Evolutionary conservation across 2,888 invertebrate species (phyloP).

Genomic region (Parasteatoda lunata): DNA sequence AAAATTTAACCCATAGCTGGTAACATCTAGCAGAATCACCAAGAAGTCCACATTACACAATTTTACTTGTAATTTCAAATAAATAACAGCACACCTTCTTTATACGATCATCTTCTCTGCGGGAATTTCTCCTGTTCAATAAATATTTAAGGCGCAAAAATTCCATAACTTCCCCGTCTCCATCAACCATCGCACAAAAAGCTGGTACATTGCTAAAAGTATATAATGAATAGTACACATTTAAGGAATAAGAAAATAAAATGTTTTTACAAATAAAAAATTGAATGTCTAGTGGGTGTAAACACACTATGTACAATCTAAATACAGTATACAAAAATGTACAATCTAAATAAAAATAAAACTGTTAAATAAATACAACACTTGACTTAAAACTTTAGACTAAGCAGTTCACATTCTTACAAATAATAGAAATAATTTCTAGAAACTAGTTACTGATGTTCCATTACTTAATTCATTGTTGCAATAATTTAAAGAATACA

Average conservation of each 20-base stretch:
- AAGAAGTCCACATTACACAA: no score
- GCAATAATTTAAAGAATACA: no score
- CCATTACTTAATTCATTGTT: no score
- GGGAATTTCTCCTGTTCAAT: conserved; percentile 86
- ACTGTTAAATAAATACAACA: no score
- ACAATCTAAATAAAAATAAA: neutral
- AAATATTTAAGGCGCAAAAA: conserved; percentile 90
- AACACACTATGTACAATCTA: neutral
- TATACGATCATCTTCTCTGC: conserved; percentile 79
- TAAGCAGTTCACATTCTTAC: no score
- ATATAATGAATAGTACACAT: neutral
- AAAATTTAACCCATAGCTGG: no score
- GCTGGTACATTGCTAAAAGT: conserved; percentile 79
- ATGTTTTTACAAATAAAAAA: neutral
- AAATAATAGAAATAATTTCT: no score
- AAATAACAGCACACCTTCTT: conserved; percentile 19
- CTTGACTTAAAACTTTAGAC: no score
- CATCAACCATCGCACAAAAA: conserved; percentile 89
- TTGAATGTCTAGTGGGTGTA: neutral
- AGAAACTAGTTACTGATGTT: no score
- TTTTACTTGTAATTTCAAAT: no score
- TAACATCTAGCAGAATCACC: no score
- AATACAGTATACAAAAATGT: neutral
- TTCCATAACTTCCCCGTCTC: conserved; percentile 94
- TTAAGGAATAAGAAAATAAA: neutral